These are phyloP conservation scores for Bufotes viridis DNA, from an alignment of 2,797 vertebrate genomes.

Conservation along the genomic window DNA sequence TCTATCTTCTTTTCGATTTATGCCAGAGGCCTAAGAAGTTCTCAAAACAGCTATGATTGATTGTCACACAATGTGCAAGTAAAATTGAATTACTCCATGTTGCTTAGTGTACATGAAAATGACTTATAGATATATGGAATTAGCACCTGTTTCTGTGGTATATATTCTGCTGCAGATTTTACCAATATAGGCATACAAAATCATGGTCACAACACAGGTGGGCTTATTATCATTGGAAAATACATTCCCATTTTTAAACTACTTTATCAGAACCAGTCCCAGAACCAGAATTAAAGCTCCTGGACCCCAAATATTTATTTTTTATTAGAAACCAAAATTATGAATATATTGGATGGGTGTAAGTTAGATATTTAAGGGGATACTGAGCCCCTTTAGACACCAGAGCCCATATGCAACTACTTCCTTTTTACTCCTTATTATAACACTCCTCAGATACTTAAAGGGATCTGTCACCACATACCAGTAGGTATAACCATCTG, in stretches of 20 bases:
- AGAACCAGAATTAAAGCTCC: not conserved
- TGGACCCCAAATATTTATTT: not conserved
- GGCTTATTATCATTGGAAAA: not conserved
- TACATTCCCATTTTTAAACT: not conserved
- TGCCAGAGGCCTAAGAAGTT: constrained; percentile 42
- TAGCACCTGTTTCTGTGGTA: constrained; percentile 46
- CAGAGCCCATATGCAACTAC: not conserved
- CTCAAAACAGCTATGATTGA: constrained; percentile 31
- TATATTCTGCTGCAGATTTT: constrained; percentile 58
- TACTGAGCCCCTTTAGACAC: not conserved
- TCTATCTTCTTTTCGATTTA: constrained; percentile 48
- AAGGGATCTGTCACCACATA: too few relatives aligned
- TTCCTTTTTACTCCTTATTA: too few relatives aligned
- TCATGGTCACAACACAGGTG: not conserved
- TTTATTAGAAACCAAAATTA: not conserved
- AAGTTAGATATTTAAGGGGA: not conserved
- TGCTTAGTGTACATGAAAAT: constrained; percentile 29
- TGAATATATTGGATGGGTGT: not conserved
- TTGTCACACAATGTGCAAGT: constrained; percentile 42
- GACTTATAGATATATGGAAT: not conserved
- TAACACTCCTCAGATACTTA: too few relatives aligned
- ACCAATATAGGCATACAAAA: constrained; percentile 42
- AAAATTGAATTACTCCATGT: constrained; percentile 42
- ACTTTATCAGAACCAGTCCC: not conserved
- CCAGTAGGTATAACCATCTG: not conserved